Evolutionary conservation across 2,113 vertebrate species (phyloP).

Genomic region (Aspidoscelis tigris): DNA sequence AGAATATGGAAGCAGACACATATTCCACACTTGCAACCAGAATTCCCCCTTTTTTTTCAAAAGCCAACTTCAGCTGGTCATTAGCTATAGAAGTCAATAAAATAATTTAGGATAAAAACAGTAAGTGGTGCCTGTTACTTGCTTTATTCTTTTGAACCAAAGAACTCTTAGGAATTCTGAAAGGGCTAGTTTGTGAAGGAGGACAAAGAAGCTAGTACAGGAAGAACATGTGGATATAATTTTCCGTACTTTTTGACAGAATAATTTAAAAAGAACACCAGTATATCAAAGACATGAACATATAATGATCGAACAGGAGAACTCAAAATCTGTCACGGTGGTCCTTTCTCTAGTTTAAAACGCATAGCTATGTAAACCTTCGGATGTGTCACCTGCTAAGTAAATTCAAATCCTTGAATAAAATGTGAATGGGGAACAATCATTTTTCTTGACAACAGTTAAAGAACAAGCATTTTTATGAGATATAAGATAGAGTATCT

Average conservation of each 20-base stretch:
- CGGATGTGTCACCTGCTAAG: not conserved
- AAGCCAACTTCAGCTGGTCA: too few species aligned
- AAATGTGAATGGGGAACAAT: constrained; percentile 7
- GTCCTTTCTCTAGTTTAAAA: not conserved
- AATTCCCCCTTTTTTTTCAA: too few species aligned
- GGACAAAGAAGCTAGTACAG: not conserved
- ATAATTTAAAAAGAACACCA: not conserved
- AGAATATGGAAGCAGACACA: too few species aligned
- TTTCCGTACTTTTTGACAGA: not conserved
- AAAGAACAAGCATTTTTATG: constrained; percentile 54
- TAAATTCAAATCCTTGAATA: constrained; percentile 17
- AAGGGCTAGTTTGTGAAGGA: not conserved
- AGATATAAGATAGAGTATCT: constrained; percentile 56
- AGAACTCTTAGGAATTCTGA: not conserved
- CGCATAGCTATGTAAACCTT: not conserved
- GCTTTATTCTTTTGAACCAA: not conserved
- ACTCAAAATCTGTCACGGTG: not conserved
- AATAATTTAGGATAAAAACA: not conserved
- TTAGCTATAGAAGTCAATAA: too few species aligned
- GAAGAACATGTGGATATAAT: not conserved
- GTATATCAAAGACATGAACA: not conserved
- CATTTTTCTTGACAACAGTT: constrained; percentile 41
- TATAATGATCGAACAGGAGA: not conserved
- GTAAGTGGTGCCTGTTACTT: too few species aligned
- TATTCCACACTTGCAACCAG: too few species aligned